Conservation (phyloP, 2,113 vertebrate species). For the Leucopternis melanops region DNA sequence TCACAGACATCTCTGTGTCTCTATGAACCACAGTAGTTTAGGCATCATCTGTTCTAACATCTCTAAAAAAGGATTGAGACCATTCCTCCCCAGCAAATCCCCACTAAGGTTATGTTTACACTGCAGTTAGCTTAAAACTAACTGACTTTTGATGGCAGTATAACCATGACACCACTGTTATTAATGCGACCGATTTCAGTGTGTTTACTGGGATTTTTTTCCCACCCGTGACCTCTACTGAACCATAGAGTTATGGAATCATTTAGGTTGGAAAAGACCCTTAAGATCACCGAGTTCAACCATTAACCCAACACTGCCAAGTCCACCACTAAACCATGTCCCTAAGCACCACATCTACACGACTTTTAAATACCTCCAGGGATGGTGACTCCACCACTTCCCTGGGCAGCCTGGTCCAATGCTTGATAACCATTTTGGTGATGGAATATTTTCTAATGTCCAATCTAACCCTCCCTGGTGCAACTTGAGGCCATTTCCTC, state of each 20-base stretch:
- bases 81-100: neutral
- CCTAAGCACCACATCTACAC: neutral
- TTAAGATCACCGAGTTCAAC: neutral
- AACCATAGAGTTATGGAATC: neutral
- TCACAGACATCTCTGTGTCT: neutral
- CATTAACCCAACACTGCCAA: neutral
- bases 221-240: neutral
- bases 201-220: neutral
- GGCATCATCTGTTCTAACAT: neutral
- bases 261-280: neutral
- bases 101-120: neutral
- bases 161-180: neutral
- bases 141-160: neutral
- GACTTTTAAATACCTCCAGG: accelerated
- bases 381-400: neutral
- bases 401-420: neutral
- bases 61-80: neutral
- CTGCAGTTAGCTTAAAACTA: neutral
- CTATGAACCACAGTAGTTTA: neutral
- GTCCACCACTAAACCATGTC: neutral
- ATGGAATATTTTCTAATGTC: neutral
- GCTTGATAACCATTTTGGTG: neutral
- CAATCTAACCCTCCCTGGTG: neutral
- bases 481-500: neutral
- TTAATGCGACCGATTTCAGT: neutral